phyloP scores from a whole-genome alignment of 2,888 invertebrate species.

The Schrankia costaestrigalis region DNA sequence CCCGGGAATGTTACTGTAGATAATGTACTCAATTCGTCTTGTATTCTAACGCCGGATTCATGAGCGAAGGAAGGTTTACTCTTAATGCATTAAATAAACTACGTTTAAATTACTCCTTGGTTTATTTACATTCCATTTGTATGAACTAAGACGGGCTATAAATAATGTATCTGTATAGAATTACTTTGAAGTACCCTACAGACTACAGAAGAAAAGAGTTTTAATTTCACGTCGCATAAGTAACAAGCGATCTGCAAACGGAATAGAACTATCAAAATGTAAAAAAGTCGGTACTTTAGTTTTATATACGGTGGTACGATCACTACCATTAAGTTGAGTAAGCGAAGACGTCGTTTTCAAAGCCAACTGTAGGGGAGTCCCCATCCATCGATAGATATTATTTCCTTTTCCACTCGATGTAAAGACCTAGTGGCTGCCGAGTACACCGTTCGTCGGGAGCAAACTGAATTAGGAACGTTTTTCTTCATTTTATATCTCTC shows the following conservation, averaged over 20 bases:
- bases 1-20: slow-evolving; percentile 51
- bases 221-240: slow-evolving; percentile 23
- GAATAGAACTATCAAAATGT: slow-evolving; percentile 30
- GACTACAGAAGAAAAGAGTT: slow-evolving; percentile 9
- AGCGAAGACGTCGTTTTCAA: slow-evolving; percentile 44
- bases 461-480: slow-evolving; percentile 77
- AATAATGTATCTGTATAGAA: too few relatives aligned
- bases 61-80: slow-evolving; percentile 31
- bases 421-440: slow-evolving; percentile 55
- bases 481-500: slow-evolving; percentile 72
- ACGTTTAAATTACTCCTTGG: slow-evolving; percentile 36
- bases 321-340: slow-evolving; percentile 43
- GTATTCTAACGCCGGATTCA: slow-evolving; percentile 47
- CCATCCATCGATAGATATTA: slow-evolving; percentile 59
- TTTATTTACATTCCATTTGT: slow-evolving; percentile 43
- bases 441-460: slow-evolving; percentile 55
- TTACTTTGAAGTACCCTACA: too few relatives aligned
- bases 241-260: slow-evolving; percentile 11
- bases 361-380: slow-evolving; percentile 41
- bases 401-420: slow-evolving; percentile 51
- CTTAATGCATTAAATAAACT: slow-evolving; percentile 45
- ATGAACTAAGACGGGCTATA: too few relatives aligned
- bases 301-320: slow-evolving; percentile 25
- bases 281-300: slow-evolving; percentile 30
- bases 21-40: slow-evolving; percentile 62